Evolutionary conservation across 1,140 invertebrate genomes (phyloP).

Genomic region (Pseudomyrmex flavicornis): DNA sequence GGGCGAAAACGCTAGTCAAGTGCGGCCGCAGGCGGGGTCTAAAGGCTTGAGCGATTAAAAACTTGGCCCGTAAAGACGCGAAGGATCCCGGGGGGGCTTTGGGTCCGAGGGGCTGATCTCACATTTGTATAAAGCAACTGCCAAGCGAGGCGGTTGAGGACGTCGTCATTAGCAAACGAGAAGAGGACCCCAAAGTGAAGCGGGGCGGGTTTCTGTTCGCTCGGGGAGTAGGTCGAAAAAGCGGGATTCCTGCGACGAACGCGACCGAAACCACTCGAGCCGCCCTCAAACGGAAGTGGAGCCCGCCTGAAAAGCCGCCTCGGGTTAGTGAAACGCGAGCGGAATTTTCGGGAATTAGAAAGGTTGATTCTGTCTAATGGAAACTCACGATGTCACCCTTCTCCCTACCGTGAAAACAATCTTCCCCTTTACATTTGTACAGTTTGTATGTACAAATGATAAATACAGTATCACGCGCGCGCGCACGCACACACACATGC

Average conservation of each 20-base stretch:
- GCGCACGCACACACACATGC: no score
- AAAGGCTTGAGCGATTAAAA: constrained; percentile 40
- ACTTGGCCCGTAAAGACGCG: constrained; percentile 39
- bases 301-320: constrained; percentile 20
- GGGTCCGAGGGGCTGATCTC: background rate
- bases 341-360: constrained; percentile 10
- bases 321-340: constrained; percentile 4
- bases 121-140: constrained; percentile 44
- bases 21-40: constrained; percentile 22
- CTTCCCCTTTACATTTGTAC: no score
- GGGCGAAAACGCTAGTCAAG: constrained; percentile 11
- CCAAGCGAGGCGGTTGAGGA: background rate
- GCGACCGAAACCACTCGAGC: constrained; percentile 37
- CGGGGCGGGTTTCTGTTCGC: background rate
- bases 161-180: constrained; percentile 48
- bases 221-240: constrained; percentile 29
- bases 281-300: constrained; percentile 9
- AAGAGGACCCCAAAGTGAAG: constrained; percentile 10
- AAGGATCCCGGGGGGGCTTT: background rate
- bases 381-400: background rate
- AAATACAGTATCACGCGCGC: background rate
- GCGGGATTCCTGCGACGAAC: constrained; percentile 6
- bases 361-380: background rate
- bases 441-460: no score
- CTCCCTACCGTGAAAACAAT: background rate